Evolutionary conservation across 2,797 vertebrate genomes (phyloP), one percentile per base, ranked within the genome.

Genomic region (Lagodon rhomboides): DNA sequence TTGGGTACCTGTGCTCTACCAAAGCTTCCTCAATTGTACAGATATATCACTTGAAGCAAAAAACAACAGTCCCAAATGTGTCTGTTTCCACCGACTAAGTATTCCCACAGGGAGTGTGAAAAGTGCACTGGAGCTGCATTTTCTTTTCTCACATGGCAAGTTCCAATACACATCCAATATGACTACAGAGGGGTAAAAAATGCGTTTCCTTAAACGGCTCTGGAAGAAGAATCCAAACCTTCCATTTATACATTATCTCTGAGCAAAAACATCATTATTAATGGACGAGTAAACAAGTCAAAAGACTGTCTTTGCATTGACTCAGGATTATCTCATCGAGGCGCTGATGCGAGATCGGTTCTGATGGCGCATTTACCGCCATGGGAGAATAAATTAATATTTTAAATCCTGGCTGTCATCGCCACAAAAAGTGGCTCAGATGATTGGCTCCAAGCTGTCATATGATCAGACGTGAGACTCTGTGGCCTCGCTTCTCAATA

Each of bases 211-310:
- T 34, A 62, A 73, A 75, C 66, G 13, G 6, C 49, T 12, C 16
- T 54, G 60, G 79, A 75, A 56, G 18, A 53, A 59, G 15, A 16
- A 69, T 41, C 47, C 20, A 69, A 77, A 84, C 74, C 13, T 53
- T 71, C 60, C 10, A 71, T 61, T 86, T 69, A 54, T 67, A 61
- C 44, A 71, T 69, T 65, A 79, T 85, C 63, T 61, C 20, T 76
- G 43, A 50, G 61, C 38, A 75, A 83, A 88, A 80, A 79, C 82
- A 82, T 80, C 59, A 89, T 88, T 79, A 84, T 77, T 87, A 80
- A 90, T 85, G 58, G 76, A 83, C 43, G 55, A 73, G 75, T 85
- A 90, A 90, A 89, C 80, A 87, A 65, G 71, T 70, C 83, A 12
- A 67, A 68, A 80, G 77, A 60, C 53, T 61, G 12, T 54, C 5